A percentile compares a stretch with the other conserved stretches of the same genome.
phyloP scores from a whole-genome alignment of 2,888 invertebrate genomes.

The Lymantria dispar region DNA sequence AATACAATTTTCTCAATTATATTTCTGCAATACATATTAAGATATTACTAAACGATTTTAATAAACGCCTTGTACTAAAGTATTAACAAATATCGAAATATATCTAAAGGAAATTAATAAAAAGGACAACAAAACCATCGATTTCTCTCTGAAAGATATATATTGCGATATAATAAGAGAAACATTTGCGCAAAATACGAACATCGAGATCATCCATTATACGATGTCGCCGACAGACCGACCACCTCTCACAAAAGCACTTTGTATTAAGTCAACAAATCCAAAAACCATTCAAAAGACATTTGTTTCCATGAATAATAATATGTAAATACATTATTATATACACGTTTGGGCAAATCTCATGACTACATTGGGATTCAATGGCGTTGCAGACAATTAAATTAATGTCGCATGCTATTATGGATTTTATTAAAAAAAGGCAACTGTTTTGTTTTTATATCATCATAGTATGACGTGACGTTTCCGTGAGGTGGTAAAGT shows the following conservation, averaged over 20 bases:
- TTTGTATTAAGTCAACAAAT: slow-evolving; percentile 79
- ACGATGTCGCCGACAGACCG: slow-evolving; percentile 60
- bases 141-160: slow-evolving; percentile 38
- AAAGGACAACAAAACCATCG: slow-evolving; percentile 34
- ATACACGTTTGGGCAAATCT: slow-evolving; percentile 4
- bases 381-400: no score
- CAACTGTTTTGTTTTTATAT: no score
- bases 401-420: no score
- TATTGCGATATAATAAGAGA: slow-evolving; percentile 60
- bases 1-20: no score
- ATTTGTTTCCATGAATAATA: slow-evolving; percentile 79
- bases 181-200: slow-evolving; percentile 64
- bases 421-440: no score
- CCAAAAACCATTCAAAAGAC: slow-evolving; percentile 73
- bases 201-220: slow-evolving; percentile 62
- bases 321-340: slow-evolving; percentile 73
- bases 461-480: no score
- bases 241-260: slow-evolving; percentile 69
- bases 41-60: no score
- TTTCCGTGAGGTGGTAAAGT: no score
- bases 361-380: no score
- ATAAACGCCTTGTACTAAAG: no score
- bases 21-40: no score
- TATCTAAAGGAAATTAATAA: slow-evolving; percentile 16
- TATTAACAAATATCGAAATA: no score